A percentile compares a stretch with the other conserved stretches of the same genome.
phyloP scores from a whole-genome alignment of 2,888 invertebrate genomes.

The Drosophila sordidula region DNA sequence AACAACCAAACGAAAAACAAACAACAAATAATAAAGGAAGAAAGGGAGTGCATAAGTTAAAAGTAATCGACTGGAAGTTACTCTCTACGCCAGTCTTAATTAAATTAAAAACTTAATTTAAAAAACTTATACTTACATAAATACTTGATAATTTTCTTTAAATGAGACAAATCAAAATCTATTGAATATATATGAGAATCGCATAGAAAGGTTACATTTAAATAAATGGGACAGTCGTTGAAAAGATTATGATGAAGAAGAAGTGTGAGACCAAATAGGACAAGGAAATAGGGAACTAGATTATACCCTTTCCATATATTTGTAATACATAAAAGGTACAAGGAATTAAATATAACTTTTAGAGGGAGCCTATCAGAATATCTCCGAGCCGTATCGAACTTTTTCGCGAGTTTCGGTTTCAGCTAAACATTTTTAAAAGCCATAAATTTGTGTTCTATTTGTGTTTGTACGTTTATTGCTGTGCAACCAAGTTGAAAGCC shows the following conservation, averaged over 20 bases:
- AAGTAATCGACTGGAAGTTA: not conserved
- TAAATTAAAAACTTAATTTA: too few relatives aligned
- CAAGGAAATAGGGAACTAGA: not conserved
- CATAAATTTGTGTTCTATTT: constrained; percentile 60
- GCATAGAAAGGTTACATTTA: not conserved
- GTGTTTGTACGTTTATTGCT: constrained; percentile 21
- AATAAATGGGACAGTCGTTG: not conserved
- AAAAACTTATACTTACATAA: too few relatives aligned
- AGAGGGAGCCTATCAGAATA: constrained; percentile 14
- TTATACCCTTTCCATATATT: not conserved
- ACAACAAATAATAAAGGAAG: constrained; percentile 19
- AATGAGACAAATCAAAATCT: too few relatives aligned
- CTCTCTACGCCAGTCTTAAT: not conserved
- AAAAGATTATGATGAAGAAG: too few relatives aligned
- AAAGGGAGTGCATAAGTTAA: not conserved
- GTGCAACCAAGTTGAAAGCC: constrained; percentile 64
- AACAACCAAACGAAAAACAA: not conserved
- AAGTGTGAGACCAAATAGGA: too few relatives aligned
- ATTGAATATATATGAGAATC: not conserved
- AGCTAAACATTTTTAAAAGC: constrained; percentile 66
- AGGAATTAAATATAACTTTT: constrained; percentile 3
- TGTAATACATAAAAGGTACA: not conserved
- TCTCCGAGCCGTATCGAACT: constrained; percentile 30
- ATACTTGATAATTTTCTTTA: too few relatives aligned
- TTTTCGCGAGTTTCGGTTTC: constrained; percentile 43